Evolutionary conservation across 2,797 vertebrate species (phyloP), one percentile per base, ranked within the genome.

Genomic region (Eptatretus atami): DNA sequence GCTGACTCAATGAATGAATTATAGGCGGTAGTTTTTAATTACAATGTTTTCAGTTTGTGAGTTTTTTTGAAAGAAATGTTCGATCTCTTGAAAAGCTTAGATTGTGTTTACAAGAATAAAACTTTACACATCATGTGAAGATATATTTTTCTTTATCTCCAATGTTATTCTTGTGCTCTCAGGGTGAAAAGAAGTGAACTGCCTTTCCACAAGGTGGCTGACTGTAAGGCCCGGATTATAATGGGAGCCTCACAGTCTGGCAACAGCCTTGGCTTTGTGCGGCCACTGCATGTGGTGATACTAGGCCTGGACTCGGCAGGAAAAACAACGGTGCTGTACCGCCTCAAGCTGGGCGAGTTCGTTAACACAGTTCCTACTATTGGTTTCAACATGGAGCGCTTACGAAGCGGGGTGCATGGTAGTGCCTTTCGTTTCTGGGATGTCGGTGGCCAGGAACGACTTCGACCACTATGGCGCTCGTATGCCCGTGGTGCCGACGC

Each of bases 391-490:
- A 90, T 86, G 1, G 88, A 96, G 77, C 77, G 79, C 74, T 86
- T 94, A 73, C 78, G 78, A 64, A 84, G 88, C 67, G 78, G 81
- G 8, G 86, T 86, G 66, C 77, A 84, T 71, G 86, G 87, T 66
- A 86, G 92, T 77, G 92, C 86, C 75, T 95, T 86, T 73, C 87
- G 93, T 80, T 90, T 95, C 70, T 95, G 87, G 88, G 88, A 95
- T 66, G 88, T 93, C 63, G 87, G 87, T 1, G 87, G 86, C 25
- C 88, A 95, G 74, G 88, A 93, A 79, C 93, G 94, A 77, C 81
- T 95, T 72, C 77, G 88, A 67, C 88, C 87, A 44, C 78, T 95
- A 54, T 95, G 88, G 88, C 93, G 92, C 69, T 86, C 87, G n/a
- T 95, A 95, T 76, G 94, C 86, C 73, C 82, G 88, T 68, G 88